Evolutionary conservation across 2,113 vertebrate genomes (phyloP).

Genomic region (Sylvilagus bachmani): DNA sequence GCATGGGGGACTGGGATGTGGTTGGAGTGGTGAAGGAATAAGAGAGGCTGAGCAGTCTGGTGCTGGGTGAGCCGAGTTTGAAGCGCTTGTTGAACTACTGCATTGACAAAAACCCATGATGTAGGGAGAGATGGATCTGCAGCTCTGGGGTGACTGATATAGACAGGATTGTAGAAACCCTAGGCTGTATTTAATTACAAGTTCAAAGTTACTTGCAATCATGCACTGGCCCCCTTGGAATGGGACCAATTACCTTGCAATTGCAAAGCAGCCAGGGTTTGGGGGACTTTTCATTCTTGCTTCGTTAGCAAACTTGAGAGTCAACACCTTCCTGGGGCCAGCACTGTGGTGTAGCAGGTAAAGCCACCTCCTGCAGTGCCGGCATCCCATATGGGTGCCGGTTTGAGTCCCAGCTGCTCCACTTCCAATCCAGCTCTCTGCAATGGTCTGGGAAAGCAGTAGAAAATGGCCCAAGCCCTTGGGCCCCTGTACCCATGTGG

Average conservation of each 20-base stretch:
- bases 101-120: background rate
- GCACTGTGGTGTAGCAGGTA: too few relatives aligned
- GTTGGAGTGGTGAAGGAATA: background rate
- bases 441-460: too few relatives aligned
- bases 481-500: too few relatives aligned
- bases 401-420: too few relatives aligned
- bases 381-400: too few relatives aligned
- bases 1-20: background rate
- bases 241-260: background rate
- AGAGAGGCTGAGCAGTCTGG: background rate
- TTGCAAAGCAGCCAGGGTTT: background rate
- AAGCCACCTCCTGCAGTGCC: too few relatives aligned
- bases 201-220: background rate
- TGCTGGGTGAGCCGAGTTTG: fast-evolving
- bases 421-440: too few relatives aligned
- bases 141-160: fast-evolving
- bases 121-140: background rate
- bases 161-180: fast-evolving
- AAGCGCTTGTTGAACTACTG: background rate
- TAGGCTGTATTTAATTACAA: background rate
- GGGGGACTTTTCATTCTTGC: background rate
- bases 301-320: background rate
- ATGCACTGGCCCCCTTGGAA: background rate
- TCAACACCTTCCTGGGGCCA: background rate
- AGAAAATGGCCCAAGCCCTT: too few relatives aligned